These are phyloP conservation scores for Bovichtus diacanthus DNA, from an alignment of 2,797 vertebrate genomes.

Conservation along the genomic window DNA sequence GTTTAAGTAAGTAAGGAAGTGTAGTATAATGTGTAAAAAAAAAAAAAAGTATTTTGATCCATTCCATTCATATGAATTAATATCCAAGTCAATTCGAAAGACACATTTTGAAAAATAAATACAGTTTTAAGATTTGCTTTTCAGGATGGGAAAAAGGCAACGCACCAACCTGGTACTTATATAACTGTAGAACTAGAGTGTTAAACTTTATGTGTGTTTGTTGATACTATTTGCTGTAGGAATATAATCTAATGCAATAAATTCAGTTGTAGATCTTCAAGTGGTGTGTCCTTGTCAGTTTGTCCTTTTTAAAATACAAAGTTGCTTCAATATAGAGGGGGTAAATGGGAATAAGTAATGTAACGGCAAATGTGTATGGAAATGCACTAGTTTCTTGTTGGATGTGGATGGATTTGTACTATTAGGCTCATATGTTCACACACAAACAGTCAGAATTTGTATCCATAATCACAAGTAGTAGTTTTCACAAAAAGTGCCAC, in stretches of 20 bases:
- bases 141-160: constrained; percentile 86
- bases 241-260: constrained; percentile 76
- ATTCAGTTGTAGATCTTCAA: constrained; percentile 70
- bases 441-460: not conserved
- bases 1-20: not conserved
- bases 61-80: not conserved
- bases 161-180: constrained; percentile 65
- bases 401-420: constrained; percentile 33
- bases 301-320: constrained; percentile 56
- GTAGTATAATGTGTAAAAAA: not conserved
- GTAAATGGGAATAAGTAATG: not conserved
- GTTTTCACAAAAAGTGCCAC: not conserved
- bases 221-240: constrained; percentile 69
- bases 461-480: not conserved
- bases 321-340: not conserved
- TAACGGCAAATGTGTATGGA: not conserved
- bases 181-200: constrained; percentile 52
- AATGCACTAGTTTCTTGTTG: not conserved
- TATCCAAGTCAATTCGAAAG: not conserved
- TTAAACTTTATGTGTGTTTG: constrained; percentile 56
- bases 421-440: not conserved
- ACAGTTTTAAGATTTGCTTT: constrained; percentile 79
- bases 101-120: not conserved
- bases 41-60: not conserved
- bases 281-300: constrained; percentile 79